These are phyloP conservation scores for Pogona vitticeps DNA, from an alignment of 2,113 vertebrate genomes.

Conservation along the genomic window DNA sequence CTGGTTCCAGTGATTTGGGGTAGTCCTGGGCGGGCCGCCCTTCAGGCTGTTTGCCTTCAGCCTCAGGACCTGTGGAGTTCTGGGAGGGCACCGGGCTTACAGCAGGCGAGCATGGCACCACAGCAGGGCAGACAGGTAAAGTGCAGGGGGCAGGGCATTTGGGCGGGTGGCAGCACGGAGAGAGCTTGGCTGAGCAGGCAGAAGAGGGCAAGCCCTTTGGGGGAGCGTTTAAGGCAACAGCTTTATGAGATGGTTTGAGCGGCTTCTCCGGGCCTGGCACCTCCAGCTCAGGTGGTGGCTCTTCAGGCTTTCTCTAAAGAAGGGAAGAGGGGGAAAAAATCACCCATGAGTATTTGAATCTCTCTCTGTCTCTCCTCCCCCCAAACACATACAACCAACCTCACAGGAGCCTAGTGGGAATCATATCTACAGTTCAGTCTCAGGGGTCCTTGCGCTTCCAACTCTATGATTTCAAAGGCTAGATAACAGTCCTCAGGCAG, in stretches of 20 bases:
- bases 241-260: constrained; percentile 85
- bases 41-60: constrained; percentile 82
- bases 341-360: not conserved
- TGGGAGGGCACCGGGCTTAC: constrained; percentile 83
- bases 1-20: constrained; percentile 86
- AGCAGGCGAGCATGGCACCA: constrained; percentile 81
- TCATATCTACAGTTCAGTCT: not conserved
- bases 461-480: not conserved
- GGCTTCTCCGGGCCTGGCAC: constrained; percentile 84
- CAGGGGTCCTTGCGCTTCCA: not conserved
- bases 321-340: not conserved
- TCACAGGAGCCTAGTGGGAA: not conserved
- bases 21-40: constrained; percentile 79
- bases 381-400: no score
- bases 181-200: constrained; percentile 80
- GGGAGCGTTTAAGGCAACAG: constrained; percentile 85
- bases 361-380: no score
- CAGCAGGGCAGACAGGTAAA: constrained; percentile 82
- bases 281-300: constrained; percentile 81
- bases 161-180: constrained; percentile 90
- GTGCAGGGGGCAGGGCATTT: constrained; percentile 82
- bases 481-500: not conserved
- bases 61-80: constrained; percentile 76
- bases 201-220: constrained; percentile 78
- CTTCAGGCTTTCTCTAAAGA: constrained; percentile 86